These are phyloP conservation scores for Periophthalmus magnuspinnatus DNA, from an alignment of 2,797 vertebrate species.

Conservation along the genomic window DNA sequence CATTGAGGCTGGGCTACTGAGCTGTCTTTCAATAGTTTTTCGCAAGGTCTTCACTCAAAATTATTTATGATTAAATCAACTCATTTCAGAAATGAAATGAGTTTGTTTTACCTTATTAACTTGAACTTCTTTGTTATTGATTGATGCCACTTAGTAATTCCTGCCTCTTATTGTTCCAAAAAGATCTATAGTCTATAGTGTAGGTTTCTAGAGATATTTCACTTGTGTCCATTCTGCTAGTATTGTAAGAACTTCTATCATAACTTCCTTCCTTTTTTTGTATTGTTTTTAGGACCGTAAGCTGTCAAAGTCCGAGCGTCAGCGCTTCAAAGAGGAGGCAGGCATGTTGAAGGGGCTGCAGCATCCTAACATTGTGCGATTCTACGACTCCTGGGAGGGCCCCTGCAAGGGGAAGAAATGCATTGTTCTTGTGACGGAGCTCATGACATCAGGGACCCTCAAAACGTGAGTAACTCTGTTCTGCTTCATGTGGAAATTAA, in stretches of 20 bases:
- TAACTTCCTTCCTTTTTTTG: slow-evolving; percentile 26
- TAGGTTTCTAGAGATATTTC: no score
- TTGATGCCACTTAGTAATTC: neutral
- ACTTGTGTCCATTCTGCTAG: neutral
- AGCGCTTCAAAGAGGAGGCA: slow-evolving; percentile 98
- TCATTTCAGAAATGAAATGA: neutral
- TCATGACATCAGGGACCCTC: slow-evolving; percentile 98
- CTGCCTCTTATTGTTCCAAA: neutral
- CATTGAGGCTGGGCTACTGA: no score
- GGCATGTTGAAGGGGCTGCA: slow-evolving; percentile 98
- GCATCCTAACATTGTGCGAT: slow-evolving; percentile 98
- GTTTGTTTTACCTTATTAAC: neutral
- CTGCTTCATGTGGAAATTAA: neutral
- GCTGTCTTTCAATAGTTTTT: no score
- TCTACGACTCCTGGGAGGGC: slow-evolving; percentile 99
- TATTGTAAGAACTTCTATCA: neutral
- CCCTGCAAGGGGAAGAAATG: slow-evolving; percentile 97
- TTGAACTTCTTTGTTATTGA: neutral
- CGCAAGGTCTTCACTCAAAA: no score
- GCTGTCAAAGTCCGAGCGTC: slow-evolving; percentile 93
- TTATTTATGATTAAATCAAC: no score
- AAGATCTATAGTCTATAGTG: neutral
- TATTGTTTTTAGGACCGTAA: slow-evolving; percentile 87
- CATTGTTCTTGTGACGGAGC: slow-evolving; percentile 97
- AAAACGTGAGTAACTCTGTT: slow-evolving; percentile 88